phyloP scores from a whole-genome alignment of 2,113 vertebrate genomes.

The Oncorhynchus tshawytscha region DNA sequence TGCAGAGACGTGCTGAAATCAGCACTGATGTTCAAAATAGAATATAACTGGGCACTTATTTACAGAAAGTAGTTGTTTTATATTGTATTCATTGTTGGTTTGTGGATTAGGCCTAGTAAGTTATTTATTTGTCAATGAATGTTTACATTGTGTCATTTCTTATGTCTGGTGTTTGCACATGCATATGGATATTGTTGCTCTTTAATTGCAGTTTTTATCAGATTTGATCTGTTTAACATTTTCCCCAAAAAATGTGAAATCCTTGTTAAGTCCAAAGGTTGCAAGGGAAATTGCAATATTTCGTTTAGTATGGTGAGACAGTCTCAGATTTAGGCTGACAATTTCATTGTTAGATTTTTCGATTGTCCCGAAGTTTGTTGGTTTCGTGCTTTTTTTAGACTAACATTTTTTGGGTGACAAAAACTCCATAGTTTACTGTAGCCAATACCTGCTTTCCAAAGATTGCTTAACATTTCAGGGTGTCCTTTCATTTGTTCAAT shows the following conservation, averaged over 20 bases:
- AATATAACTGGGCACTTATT: background rate
- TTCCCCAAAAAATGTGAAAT: too few species aligned
- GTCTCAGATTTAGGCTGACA: too few species aligned
- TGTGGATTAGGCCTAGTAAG: background rate
- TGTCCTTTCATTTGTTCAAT: constrained; percentile 42
- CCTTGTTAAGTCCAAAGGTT: too few species aligned
- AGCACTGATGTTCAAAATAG: background rate
- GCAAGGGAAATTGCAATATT: too few species aligned
- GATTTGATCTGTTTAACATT: background rate
- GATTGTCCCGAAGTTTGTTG: too few species aligned
- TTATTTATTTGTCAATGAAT: background rate
- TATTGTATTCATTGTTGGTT: constrained; percentile 64
- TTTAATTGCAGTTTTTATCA: background rate
- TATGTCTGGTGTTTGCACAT: background rate
- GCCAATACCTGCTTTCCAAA: background rate
- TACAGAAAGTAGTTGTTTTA: constrained; percentile 61
- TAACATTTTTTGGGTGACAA: too few species aligned
- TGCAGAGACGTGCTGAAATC: background rate
- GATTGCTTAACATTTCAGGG: background rate
- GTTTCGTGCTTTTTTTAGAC: too few species aligned
- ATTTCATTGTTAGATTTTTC: too few species aligned
- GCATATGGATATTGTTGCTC: background rate
- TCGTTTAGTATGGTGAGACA: too few species aligned
- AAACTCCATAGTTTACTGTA: too few species aligned
- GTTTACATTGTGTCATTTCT: background rate